phyloP scores from a whole-genome alignment of 2,888 invertebrate species.

The Rhorus exstirpatorius region DNA sequence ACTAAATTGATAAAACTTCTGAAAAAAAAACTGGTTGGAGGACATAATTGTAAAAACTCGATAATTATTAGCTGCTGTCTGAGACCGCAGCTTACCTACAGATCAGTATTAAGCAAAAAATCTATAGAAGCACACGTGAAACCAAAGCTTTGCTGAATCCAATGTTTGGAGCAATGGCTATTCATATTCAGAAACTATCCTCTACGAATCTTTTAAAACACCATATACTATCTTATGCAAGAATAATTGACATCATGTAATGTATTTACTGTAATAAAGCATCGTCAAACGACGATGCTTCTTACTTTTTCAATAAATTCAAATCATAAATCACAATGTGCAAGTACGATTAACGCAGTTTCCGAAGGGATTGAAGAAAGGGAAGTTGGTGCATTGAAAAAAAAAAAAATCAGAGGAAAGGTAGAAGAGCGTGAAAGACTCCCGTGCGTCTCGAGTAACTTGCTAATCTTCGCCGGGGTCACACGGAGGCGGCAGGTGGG shows the following conservation, averaged over 20 bases:
- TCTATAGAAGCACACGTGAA: not conserved
- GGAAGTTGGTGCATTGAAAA: not conserved
- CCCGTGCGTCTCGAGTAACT: conserved; percentile 71
- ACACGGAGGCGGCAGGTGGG: conserved; percentile 73
- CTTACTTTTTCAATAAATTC: not conserved
- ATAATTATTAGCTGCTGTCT: too few species aligned
- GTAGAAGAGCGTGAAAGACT: conserved; percentile 64
- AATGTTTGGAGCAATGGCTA: not conserved
- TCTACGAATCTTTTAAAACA: not conserved
- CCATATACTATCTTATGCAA: not conserved
- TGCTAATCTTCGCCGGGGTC: conserved; percentile 67
- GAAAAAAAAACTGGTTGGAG: too few species aligned
- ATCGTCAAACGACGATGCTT: not conserved
- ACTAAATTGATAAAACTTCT: too few species aligned
- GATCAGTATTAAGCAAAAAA: too few species aligned
- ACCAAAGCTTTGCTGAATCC: not conserved
- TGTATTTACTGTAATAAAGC: not conserved
- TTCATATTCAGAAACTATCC: not conserved
- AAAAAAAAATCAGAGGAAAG: conserved; percentile 33
- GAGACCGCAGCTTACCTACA: too few species aligned
- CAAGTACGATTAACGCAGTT: conserved; percentile 1
- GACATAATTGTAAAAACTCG: too few species aligned
- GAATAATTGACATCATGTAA: not conserved
- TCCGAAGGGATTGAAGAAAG: conserved; percentile 12
- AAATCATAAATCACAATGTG: not conserved